Base-by-base conservation (phyloP, 1,140 invertebrate species). In the Listronotus bonariensis region DNA sequence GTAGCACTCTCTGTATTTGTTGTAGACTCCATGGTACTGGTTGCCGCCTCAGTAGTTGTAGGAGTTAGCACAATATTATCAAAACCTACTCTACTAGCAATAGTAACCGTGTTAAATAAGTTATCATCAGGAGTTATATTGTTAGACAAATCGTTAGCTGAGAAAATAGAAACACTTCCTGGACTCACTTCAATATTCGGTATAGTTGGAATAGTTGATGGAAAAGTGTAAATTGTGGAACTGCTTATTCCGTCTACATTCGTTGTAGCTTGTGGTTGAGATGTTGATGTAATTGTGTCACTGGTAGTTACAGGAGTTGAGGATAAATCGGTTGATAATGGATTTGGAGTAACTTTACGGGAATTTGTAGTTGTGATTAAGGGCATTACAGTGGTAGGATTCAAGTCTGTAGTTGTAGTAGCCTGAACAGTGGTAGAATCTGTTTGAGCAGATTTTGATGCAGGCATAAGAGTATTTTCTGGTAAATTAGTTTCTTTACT, bases 81-180 rank as follows among this genome's bases (percentile, higher is more conserved):
- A 62, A 70, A 63, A 46, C 67, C 53, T 68, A 68, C 58, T 69
- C 71, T 68, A 61, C 69, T 61, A 18, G 69, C 49, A 54, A 74
- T 72, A 54, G 74, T 75, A 53, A 74, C 68, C 18, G 74, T 76
- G 56, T 74, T 77, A 42, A 71, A 62, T 45, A 72, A 57, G 56
- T 60, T 60, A 71, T 77, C 74, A 31, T 76, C 74, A 49, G 78
- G 71, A 54, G 74, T 73, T 57, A 78, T 76, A 69, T 76, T 78
- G 54, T 78, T 79, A 68, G 80, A 74, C 26, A 76, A 14, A 67
- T 77, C 75, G 54, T 76, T 76, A 74, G 74, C 74, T 20, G 76
- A 76, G 52, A 73, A 75, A 42, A 76, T 57, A 42, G 69, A 70
- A 32, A 74, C 72, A 68, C 72, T 74, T 54, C 63, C 72, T 48